Percentiles rank a stretch among this genome's conserved stretches.
Evolutionary conservation across 2,797 vertebrate species (phyloP).

Genomic region (Fistularia tabacaria): DNA sequence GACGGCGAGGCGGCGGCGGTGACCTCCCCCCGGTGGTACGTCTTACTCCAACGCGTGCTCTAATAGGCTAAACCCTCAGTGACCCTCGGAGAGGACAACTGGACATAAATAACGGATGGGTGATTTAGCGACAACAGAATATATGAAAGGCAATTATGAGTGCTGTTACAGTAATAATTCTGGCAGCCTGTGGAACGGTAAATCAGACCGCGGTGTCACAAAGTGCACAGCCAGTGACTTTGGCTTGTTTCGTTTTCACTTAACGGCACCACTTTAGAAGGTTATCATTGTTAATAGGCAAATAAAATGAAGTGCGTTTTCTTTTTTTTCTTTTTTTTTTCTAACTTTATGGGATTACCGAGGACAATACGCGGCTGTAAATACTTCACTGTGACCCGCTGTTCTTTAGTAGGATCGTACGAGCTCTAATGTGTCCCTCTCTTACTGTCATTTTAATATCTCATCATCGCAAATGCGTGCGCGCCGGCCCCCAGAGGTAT

Average conservation of each 20-base stretch:
- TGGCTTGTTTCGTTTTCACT: background rate
- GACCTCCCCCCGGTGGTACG: background rate
- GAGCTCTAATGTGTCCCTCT: background rate
- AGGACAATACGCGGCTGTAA: background rate
- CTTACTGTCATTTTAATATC: background rate
- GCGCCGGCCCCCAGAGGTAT: too few relatives aligned
- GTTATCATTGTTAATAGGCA: background rate
- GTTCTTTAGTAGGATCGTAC: too few relatives aligned
- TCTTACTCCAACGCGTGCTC: slow-evolving; percentile 1
- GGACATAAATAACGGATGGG: background rate
- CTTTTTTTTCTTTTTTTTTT: background rate
- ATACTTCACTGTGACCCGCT: too few relatives aligned
- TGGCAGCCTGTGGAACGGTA: slow-evolving; percentile 8
- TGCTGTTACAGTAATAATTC: slow-evolving; percentile 9
- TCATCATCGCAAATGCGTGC: background rate
- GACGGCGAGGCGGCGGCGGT: background rate
- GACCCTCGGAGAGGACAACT: slow-evolving; percentile 13
- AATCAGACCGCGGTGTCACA: slow-evolving; percentile 5
- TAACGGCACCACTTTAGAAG: background rate
- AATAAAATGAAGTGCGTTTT: background rate
- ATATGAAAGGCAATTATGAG: slow-evolving; percentile 18
- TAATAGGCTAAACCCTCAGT: background rate
- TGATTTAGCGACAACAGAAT: slow-evolving; percentile 18
- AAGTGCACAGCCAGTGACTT: background rate
- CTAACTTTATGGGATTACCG: background rate